Evolutionary conservation across 2,113 vertebrate genomes (phyloP).

Genomic region (Tonatia bakeri): DNA sequence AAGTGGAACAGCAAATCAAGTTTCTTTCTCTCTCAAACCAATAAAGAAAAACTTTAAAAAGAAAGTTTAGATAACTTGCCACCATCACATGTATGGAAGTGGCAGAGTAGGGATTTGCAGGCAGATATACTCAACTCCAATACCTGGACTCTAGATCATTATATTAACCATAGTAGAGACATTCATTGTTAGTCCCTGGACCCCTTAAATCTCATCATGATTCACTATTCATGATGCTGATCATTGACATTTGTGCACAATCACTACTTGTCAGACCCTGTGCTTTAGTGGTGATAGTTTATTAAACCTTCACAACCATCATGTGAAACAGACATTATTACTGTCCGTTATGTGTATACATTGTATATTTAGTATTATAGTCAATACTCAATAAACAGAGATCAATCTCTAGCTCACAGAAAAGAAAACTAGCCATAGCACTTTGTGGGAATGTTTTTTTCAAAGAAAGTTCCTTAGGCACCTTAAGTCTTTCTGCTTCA

Average conservation of each 20-base stretch:
- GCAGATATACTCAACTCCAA: neutral
- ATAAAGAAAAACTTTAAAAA: too few species aligned
- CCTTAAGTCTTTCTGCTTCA: neutral
- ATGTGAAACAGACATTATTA: neutral
- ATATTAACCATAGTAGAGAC: neutral
- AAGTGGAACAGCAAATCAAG: too few species aligned
- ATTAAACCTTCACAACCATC: neutral
- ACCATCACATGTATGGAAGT: neutral
- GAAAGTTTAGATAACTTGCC: neutral
- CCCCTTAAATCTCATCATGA: constrained; percentile 10
- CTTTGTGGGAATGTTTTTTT: neutral
- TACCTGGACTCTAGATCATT: neutral
- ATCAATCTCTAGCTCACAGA: constrained; percentile 11
- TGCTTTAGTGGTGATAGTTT: neutral
- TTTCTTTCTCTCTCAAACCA: too few species aligned
- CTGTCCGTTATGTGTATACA: neutral
- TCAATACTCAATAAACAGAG: neutral
- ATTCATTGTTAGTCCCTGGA: neutral
- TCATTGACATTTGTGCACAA: neutral
- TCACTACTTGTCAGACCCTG: neutral
- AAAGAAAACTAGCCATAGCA: neutral
- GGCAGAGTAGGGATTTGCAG: neutral
- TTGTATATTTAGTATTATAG: neutral
- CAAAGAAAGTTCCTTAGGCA: neutral
- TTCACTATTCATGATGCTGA: neutral